Percentiles rank a stretch among this genome's conserved stretches.
These are phyloP conservation scores for Enhydra lutris DNA, from an alignment of 2,113 vertebrate genomes.

Conservation along the genomic window DNA sequence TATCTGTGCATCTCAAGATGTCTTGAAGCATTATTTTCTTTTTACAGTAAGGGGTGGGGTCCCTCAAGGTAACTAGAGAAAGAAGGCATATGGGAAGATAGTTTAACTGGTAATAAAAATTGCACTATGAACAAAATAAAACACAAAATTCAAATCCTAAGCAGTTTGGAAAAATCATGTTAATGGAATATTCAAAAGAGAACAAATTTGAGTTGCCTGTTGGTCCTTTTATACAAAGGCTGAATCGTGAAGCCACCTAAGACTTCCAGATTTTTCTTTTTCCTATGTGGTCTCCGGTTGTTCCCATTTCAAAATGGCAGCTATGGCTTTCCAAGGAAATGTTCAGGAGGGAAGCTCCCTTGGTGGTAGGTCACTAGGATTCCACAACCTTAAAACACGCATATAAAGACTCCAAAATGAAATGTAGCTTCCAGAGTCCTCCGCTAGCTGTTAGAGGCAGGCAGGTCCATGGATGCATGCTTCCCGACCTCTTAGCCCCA, in stretches of 20 bases:
- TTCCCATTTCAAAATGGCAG: conserved; percentile 37
- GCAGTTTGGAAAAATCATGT: neutral
- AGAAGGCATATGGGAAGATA: neutral
- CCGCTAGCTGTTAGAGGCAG: conserved; percentile 32
- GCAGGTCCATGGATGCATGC: conserved; percentile 19
- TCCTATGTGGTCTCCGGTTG: neutral
- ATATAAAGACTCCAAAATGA: conserved; percentile 5
- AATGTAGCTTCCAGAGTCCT: conserved; percentile 12
- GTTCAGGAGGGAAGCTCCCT: conserved; percentile 35
- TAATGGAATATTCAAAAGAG: neutral
- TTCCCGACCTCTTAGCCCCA: conserved; percentile 43
- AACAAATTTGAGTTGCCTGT: neutral
- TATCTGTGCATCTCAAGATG: neutral
- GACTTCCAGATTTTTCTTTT: neutral
- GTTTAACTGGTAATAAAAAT: neutral
- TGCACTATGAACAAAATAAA: neutral
- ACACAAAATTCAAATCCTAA: neutral
- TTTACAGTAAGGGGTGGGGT: neutral
- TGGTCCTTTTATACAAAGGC: conserved; percentile 19
- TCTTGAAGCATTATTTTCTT: neutral
- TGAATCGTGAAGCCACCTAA: neutral
- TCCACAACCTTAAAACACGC: conserved; percentile 7
- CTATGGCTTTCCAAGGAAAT: conserved; percentile 34
- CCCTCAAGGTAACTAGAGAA: neutral
- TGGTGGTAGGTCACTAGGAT: conserved; percentile 41